Evolutionary conservation across 2,113 vertebrate species (phyloP), one percentile per base, ranked within the genome.

Genomic region (Dicrurus megarhynchus): DNA sequence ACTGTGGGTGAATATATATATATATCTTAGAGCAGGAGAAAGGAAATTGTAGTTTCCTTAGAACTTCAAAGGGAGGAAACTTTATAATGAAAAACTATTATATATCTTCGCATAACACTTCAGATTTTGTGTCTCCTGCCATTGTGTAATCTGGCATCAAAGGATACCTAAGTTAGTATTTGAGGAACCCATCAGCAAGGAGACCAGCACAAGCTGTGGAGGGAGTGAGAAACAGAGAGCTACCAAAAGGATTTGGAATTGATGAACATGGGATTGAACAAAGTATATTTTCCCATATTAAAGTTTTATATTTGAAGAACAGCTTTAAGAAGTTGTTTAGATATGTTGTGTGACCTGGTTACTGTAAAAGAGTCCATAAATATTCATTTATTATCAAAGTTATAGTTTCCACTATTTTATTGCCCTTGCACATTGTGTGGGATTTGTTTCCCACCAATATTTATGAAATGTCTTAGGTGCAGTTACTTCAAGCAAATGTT

Each of bases 41-140:
- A 96, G 93, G 93, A 96, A 96, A 93, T 60, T 41, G 90, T 86
- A 71, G 49, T 77, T 95, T 96, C 85, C 90, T 92, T 92, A 84
- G 65, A 88, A 94, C 85, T 94, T 96, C 90, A 97, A 96, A 95
- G 71, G 47, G 32, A 90, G 92, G 85, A 92, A 95, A 86, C 39
- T 80, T 84, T 60, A 78, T 92, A 86, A 92, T 63, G 76, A 80
- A 95, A 95, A 86, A 9, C 59, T 70, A 91, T 93, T 63, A 96
- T 37, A 52, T 41, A 81, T 76, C 63, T 84, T 86, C 33, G 74
- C 3, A 16, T 50, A 93, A 61, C 19, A 52, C 32, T 94, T 71
- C 47, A 77, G 83, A 44, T 94, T 93, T 84, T 91, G 32, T 81
- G 60, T 78, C 83, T 89, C 55, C 75, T 96, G 68, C 39, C 47